Percentiles rank a stretch among this genome's conserved stretches.
phyloP scores from a whole-genome alignment of 2,113 vertebrate species.

The Cyprinodon variegatus region DNA sequence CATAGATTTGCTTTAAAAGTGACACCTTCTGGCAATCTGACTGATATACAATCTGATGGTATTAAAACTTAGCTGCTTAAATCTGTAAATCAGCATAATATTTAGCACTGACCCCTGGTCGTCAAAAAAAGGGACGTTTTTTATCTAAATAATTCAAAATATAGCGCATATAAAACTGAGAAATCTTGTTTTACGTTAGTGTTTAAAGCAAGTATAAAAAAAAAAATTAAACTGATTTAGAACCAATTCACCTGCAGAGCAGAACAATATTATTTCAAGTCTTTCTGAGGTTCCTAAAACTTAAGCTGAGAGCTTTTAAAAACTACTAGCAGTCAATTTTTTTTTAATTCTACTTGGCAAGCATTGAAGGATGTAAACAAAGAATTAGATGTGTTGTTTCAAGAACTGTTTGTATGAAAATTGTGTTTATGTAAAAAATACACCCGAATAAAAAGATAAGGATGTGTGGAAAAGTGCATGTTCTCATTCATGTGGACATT shows the following conservation, averaged over 20 bases:
- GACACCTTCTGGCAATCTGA: too few species aligned
- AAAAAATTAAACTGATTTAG: neutral
- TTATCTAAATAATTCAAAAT: too few species aligned
- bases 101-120: constrained; percentile 4
- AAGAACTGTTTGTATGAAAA: constrained; percentile 45
- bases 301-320: neutral
- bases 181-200: neutral
- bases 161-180: neutral
- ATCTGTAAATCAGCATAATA: neutral
- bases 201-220: neutral
- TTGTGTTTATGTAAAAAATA: constrained; percentile 38
- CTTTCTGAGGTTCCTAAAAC: neutral
- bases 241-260: neutral
- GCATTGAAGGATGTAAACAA: constrained; percentile 2
- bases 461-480: neutral
- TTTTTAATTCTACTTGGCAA: too few species aligned
- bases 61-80: too few species aligned
- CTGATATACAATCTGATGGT: too few species aligned
- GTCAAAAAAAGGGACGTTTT: neutral
- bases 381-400: constrained; percentile 21
- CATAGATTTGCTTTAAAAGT: too few species aligned
- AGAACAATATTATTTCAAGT: neutral
- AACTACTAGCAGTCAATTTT: too few species aligned
- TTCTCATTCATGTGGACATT: constrained; percentile 25
- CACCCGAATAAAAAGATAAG: constrained; percentile 14